phyloP scores from a whole-genome alignment of 2,797 vertebrate genomes.

The Smutsia gigantea region DNA sequence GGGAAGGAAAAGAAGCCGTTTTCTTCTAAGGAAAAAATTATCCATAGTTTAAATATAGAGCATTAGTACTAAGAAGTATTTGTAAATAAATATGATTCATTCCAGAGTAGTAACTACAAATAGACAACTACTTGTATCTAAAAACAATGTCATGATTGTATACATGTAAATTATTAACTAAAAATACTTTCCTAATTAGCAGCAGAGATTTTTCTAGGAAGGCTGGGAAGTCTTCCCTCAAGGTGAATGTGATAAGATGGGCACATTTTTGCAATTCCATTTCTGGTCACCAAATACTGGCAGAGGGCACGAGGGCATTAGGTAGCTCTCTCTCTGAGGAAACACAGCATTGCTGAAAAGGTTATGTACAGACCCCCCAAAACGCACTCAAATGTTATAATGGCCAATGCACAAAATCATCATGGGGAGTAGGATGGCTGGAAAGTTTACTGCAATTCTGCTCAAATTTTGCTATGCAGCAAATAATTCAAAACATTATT shows the following conservation, averaged over 20 bases:
- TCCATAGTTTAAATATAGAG: slow-evolving; percentile 1
- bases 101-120: not conserved
- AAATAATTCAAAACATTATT: slow-evolving; percentile 15
- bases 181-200: not conserved
- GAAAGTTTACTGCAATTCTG: not conserved
- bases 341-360: not conserved
- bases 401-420: not conserved
- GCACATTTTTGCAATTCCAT: not conserved
- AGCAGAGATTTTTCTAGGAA: not conserved
- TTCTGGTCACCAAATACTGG: not conserved
- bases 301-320: not conserved
- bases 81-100: slow-evolving; percentile 23
- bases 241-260: not conserved
- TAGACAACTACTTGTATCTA: not conserved
- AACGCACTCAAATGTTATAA: not conserved
- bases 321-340: not conserved
- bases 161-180: slow-evolving; percentile 7
- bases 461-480: not conserved
- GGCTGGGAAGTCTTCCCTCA: not conserved
- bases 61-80: not conserved
- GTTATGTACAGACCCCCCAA: not conserved
- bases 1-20: slow-evolving; percentile 54
- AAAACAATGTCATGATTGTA: not conserved
- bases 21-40: not conserved
- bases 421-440: not conserved